Evolutionary conservation across 1,140 invertebrate genomes (phyloP), one percentile per base, ranked within the genome.

Genomic region (Drosophila bifasciata): DNA sequence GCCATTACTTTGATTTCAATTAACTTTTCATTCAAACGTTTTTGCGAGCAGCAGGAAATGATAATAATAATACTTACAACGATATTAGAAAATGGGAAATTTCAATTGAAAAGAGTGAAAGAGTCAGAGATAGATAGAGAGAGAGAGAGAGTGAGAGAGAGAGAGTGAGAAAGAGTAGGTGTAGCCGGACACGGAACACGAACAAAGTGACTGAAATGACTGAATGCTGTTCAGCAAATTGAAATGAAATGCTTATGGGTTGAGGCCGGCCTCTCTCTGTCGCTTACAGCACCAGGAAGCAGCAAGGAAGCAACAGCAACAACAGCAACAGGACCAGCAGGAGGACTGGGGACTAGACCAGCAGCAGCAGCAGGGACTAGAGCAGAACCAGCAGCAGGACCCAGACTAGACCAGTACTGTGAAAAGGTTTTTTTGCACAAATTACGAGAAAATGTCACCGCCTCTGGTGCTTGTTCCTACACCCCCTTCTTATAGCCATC

Each of bases 1-100:
- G 74, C 64, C 83, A 83, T 88, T 88, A 88, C 83, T 88, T 88
- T 88, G 83, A 83, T 88, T 88, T 89, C 83, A 89, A 88, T 88
- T 88, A 88, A 88, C 83, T 88, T 89, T 79, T 84, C 79, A 88
- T 89, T 89, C 66, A 88, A 56, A 77, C 64, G 66, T 55, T 50
- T 55, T n/a, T n/a, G n/a, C 52, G 62, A 68, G 69, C 19, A 75
- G 52, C 69, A n/a, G 76, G 60, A 79, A 86, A 74, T 77, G 83
- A 83, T 86, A 78, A 86, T 83, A 83, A 83, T 88, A 86, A 83
- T 88, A 69, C 79, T 79, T 88, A 76, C 83, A 88, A 79, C 53
- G 64, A 83, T 75, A 79, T 83, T 81, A 88, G 78, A 83, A 76
- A 81, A 72, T 66, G 73, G 56, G n/a, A n/a, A 67, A 46, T 62